Conservation (phyloP, 2,888 invertebrate species). For the Mythimna albipuncta region DNA sequence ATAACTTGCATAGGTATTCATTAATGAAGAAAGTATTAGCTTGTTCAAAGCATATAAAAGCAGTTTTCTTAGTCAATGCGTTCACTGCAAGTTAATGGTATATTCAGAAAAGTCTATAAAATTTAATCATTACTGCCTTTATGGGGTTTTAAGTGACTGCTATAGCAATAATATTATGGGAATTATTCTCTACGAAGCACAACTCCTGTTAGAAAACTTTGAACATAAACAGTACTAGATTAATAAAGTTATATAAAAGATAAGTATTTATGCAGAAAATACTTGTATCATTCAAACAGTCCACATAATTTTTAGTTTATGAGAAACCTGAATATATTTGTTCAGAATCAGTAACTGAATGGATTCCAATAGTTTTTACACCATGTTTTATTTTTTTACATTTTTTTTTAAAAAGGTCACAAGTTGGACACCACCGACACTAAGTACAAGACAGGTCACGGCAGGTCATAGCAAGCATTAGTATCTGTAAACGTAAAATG, state of each 20-base stretch:
- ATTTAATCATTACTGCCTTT: slow-evolving; percentile 50
- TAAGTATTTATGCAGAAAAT: not conserved
- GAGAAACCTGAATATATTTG: no score
- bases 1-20: not conserved
- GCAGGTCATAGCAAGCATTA: no score
- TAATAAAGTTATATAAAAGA: not conserved
- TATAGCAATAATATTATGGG: slow-evolving; percentile 46
- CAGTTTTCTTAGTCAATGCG: slow-evolving; percentile 27
- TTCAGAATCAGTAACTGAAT: no score
- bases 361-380: no score
- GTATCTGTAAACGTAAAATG: no score
- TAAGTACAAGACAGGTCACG: no score
- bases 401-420: no score
- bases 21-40: not conserved
- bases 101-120: slow-evolving; percentile 52
- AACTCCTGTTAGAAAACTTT: slow-evolving; percentile 12
- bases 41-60: slow-evolving; percentile 15
- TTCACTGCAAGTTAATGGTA: slow-evolving; percentile 43
- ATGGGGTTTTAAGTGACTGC: slow-evolving; percentile 55
- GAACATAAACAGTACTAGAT: not conserved
- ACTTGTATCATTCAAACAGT: not conserved
- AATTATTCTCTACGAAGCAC: slow-evolving; percentile 35
- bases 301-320: no score
- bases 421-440: no score
- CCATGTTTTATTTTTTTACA: no score